phyloP scores from a whole-genome alignment of 2,797 vertebrate genomes.

The Poecilia gillii region DNA sequence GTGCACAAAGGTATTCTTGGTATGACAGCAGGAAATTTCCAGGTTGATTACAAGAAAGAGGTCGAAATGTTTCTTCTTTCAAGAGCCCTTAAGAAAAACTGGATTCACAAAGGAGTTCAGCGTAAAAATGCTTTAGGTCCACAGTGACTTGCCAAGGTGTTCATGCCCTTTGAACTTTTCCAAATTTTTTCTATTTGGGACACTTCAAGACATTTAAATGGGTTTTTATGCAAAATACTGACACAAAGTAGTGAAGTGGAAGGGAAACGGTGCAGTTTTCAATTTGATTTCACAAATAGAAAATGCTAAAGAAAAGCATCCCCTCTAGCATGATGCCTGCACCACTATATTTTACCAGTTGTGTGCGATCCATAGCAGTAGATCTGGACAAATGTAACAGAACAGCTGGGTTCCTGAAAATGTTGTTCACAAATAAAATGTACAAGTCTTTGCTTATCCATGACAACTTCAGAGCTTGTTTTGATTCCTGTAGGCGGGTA shows the following conservation, averaged over 20 bases:
- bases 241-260: background rate
- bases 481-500: background rate
- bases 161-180: background rate
- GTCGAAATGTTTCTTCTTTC: background rate
- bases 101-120: background rate
- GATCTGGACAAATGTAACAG: background rate
- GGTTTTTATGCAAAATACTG: background rate
- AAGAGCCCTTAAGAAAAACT: background rate
- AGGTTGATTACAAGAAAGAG: slow-evolving; percentile 1
- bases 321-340: background rate
- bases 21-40: slow-evolving; percentile 41
- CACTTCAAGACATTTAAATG: background rate
- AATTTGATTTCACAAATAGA: background rate
- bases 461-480: slow-evolving; percentile 1
- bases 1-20: slow-evolving; percentile 60
- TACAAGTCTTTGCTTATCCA: background rate
- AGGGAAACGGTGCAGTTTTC: background rate
- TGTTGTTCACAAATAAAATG: background rate
- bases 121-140: background rate
- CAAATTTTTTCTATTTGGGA: background rate
- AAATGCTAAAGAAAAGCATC: background rate
- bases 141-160: background rate
- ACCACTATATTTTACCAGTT: background rate
- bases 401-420: background rate
- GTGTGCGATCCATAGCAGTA: too few relatives aligned